Conservation (phyloP, 2,113 vertebrate species). For the Leuciscus idus region DNA sequence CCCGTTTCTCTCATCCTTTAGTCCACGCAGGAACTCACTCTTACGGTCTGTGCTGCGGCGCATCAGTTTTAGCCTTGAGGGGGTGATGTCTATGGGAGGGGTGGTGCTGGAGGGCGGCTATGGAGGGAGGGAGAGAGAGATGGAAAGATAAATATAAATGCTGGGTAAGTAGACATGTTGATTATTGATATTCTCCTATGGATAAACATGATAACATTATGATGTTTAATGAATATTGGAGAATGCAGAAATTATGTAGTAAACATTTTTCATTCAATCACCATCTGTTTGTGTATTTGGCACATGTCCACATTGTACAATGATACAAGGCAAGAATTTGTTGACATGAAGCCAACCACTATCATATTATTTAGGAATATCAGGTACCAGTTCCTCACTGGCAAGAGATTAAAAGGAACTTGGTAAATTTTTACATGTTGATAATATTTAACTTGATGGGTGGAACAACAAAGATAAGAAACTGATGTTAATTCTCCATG, state of each 20-base stretch:
- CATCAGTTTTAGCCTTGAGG: conserved; percentile 93
- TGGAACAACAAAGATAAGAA: too few relatives aligned
- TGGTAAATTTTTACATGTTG: neutral
- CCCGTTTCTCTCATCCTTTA: conserved; percentile 93
- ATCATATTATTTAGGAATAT: neutral
- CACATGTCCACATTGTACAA: neutral
- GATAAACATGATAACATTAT: neutral
- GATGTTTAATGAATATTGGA: neutral
- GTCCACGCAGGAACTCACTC: conserved; percentile 92
- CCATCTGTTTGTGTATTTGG: neutral
- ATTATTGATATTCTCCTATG: neutral
- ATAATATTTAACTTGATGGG: too few relatives aligned
- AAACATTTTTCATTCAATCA: neutral
- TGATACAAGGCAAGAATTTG: neutral
- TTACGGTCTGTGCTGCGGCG: conserved; percentile 93
- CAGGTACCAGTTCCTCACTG: neutral
- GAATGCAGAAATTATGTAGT: neutral
- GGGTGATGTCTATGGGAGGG: conserved; percentile 94
- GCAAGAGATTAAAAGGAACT: neutral
- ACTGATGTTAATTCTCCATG: too few relatives aligned
- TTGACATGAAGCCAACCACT: neutral
- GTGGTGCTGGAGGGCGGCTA: conserved; percentile 94
- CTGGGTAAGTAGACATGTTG: neutral
- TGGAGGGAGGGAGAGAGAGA: neutral
- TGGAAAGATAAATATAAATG: neutral